A percentile compares a stretch with the other conserved stretches of the same genome.
Conservation (phyloP, 2,888 invertebrate species). For the Tribolium freemani region DNA sequence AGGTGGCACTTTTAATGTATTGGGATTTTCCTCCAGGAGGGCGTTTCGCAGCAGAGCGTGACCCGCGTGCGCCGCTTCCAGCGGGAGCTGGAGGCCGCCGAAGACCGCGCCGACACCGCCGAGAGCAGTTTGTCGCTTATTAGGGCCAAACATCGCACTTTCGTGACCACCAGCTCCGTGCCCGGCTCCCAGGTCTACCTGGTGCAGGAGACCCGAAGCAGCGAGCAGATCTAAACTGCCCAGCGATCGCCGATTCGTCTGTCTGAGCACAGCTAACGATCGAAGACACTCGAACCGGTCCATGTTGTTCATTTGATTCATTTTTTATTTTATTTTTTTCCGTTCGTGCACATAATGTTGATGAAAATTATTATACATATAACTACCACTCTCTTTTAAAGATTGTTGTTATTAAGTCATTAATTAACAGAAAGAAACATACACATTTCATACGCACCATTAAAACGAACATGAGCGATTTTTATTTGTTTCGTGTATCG, state of each 20-base stretch:
- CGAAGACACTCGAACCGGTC: constrained; percentile 19
- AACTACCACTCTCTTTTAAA: constrained; percentile 61
- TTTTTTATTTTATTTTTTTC: constrained; percentile 60
- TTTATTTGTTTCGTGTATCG: constrained; percentile 55
- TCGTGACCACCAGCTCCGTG: constrained; percentile 93
- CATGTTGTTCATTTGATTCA: constrained; percentile 46
- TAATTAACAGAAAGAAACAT: constrained; percentile 54
- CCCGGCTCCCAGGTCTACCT: constrained; percentile 93
- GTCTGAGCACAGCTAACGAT: constrained; percentile 11
- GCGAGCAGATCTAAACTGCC: constrained; percentile 63
- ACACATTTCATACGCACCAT: constrained; percentile 55
- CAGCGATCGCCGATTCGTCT: constrained; percentile 36
- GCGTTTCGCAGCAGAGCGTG: constrained; percentile 91
- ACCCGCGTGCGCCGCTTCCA: constrained; percentile 98
- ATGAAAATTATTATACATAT: constrained; percentile 54
- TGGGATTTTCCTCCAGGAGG: constrained; percentile 76
- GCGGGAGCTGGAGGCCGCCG: constrained; percentile 96
- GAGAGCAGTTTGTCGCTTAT: constrained; percentile 95
- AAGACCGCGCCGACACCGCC: constrained; percentile 95
- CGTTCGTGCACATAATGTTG: constrained; percentile 63
- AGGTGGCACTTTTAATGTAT: too few species aligned
- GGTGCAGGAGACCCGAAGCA: constrained; percentile 83
- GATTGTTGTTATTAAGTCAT: constrained; percentile 46
- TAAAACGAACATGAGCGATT: constrained; percentile 52
- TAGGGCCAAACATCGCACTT: constrained; percentile 98